These are phyloP conservation scores for Lepeophtheirus nordmannii DNA, from an alignment of 2,888 invertebrate species.

Conservation along the genomic window DNA sequence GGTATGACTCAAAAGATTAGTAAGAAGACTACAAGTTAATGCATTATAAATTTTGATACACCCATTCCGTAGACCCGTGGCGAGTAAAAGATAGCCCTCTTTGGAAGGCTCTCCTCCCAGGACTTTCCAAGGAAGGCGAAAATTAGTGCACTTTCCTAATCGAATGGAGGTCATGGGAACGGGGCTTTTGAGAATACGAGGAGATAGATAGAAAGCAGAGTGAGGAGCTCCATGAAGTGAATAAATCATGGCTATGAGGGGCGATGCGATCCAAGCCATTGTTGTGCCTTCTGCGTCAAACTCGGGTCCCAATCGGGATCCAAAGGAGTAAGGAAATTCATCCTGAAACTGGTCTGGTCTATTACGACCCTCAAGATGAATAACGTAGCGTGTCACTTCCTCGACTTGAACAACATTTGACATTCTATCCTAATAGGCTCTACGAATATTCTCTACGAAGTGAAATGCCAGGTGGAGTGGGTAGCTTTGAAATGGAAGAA, in stretches of 20 bases:
- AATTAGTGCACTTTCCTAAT: neutral
- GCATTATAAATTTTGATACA: neutral
- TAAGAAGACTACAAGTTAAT: neutral
- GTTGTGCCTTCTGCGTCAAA: neutral
- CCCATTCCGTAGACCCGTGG: neutral
- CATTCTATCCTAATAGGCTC: too few species aligned
- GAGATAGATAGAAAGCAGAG: neutral
- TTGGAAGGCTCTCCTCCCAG: neutral
- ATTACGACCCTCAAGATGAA: too few species aligned
- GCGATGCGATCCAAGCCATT: neutral
- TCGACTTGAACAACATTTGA: too few species aligned
- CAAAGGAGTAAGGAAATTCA: neutral
- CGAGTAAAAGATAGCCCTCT: neutral
- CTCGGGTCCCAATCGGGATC: neutral
- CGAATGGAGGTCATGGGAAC: neutral
- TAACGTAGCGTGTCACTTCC: too few species aligned
- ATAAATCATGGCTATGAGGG: neutral
- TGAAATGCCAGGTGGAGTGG: too few species aligned
- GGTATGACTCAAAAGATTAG: conserved; percentile 1
- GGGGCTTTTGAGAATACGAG: neutral
- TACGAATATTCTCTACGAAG: too few species aligned
- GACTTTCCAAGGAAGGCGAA: neutral
- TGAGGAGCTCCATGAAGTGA: neutral
- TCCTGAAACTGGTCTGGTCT: neutral
- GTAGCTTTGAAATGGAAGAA: too few species aligned